Evolutionary conservation across 2,888 invertebrate genomes (phyloP), one percentile per base, ranked within the genome.

Genomic region (Eudemis profundana): DNA sequence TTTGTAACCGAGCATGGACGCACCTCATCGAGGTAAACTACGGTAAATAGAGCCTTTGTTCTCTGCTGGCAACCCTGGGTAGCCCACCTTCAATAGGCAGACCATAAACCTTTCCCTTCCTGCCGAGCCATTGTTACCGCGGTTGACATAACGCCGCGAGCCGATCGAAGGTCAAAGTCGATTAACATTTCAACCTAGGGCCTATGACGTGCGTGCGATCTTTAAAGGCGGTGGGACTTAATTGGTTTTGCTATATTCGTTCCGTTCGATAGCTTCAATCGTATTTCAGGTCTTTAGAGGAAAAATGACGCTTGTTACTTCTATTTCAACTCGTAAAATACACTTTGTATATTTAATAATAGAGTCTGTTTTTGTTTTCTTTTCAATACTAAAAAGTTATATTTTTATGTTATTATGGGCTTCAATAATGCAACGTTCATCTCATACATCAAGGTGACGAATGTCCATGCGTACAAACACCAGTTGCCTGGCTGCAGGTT

Each of bases 121-220:
- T 70, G 71, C 73, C 68, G 77, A 78, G 76, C 78, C 81, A 73
- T 74, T 72, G 70, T 71, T 72, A 72, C 73, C 68, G 76, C 75
- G 76, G 77, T 79, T 81, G 81, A 79, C 79, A 81, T 82, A 81
- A 82, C 75, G 78, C 74, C 74, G 75, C 27, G 63, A 59, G 68
- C 64, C 62, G 47, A 70, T 72, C 75, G 78, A 82, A 83, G 78
- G 82, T 78, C 79, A 73, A 70, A 74, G 70, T 64, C 73, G 70
- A 74, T 75, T 72, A 73, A 68, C 70, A 67, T 63, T 72, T 65
- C 63, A 68, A 69, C 65, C 67, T 50, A 50, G 69, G 69, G 73
- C 57, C 64, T 36, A 67, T 77, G 77, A 77, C 77, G 78, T 61
- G 38, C 54, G 29, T 44, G 46, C 23, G 40, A 56, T 42, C 49